Conservation (phyloP, 2,888 invertebrate genomes). For the Cylloceria caligata region DNA sequence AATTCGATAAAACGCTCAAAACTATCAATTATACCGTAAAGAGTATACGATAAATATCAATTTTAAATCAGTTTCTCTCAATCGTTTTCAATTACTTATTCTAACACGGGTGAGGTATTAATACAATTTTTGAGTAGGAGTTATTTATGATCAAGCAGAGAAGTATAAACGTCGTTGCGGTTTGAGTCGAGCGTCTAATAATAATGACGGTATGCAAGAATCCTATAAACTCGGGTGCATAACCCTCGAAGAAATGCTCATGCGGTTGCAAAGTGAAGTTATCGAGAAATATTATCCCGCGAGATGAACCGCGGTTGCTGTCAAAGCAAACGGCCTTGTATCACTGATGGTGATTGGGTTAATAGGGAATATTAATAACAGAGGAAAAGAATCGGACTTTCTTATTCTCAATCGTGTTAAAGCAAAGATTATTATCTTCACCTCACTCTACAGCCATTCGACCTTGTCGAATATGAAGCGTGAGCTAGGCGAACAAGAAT, state of each 20-base stretch:
- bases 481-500: conserved; percentile 50
- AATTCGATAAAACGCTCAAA: no score
- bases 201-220: neutral
- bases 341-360: conserved; percentile 52
- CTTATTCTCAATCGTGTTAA: conserved; percentile 31
- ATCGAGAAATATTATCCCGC: conserved; percentile 2
- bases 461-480: conserved; percentile 55
- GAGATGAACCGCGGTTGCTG: conserved; percentile 31
- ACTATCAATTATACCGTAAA: no score
- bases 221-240: conserved; percentile 3
- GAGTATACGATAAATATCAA: no score
- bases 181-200: neutral
- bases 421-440: conserved; percentile 26
- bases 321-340: conserved; percentile 59
- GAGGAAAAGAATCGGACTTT: conserved; percentile 38
- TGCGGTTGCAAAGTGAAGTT: conserved; percentile 10
- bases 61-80: no score
- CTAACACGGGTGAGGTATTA: no score
- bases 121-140: neutral
- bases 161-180: neutral
- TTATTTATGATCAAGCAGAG: neutral
- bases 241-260: conserved; percentile 21
- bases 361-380: conserved; percentile 54
- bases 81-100: no score
- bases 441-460: conserved; percentile 24